These are phyloP conservation scores for Hyphantria cunea DNA, from an alignment of 1,140 invertebrate species.

Conservation along the genomic window DNA sequence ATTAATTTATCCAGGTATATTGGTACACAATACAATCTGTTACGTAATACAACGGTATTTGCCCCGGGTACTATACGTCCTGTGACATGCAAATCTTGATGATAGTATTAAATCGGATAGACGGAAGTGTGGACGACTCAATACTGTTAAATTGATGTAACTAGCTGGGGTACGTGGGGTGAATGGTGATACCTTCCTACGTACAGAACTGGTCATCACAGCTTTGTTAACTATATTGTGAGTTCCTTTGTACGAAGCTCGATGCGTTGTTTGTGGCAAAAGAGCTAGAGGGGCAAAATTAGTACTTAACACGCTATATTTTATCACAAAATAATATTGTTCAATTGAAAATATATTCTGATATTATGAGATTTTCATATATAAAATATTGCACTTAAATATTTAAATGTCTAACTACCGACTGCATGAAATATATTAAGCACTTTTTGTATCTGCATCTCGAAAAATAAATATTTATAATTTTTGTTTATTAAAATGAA, in stretches of 20 bases:
- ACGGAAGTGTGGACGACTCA: conserved; percentile 56
- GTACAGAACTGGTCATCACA: conserved; percentile 43
- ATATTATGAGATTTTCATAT: too few relatives aligned
- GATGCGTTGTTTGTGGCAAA: conserved; percentile 47
- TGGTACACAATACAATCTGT: conserved; percentile 53
- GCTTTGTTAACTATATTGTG: conserved; percentile 57
- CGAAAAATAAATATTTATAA: too few relatives aligned
- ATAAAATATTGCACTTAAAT: too few relatives aligned
- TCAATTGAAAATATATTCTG: neutral
- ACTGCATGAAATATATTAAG: too few relatives aligned
- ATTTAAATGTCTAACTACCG: too few relatives aligned
- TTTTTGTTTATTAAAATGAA: too few relatives aligned
- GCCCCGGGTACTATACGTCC: conserved; percentile 56
- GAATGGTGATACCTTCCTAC: conserved; percentile 43
- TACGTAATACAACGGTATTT: conserved; percentile 55
- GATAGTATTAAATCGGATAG: conserved; percentile 73
- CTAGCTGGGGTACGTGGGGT: conserved; percentile 49
- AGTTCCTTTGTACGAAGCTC: conserved; percentile 52
- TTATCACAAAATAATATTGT: conserved; percentile 12
- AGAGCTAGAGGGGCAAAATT: conserved; percentile 33
- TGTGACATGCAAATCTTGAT: conserved; percentile 78
- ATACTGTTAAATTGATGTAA: conserved; percentile 67
- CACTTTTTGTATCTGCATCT: too few relatives aligned
- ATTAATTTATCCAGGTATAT: conserved; percentile 67
- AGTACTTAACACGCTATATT: conserved; percentile 11